phyloP scores from a whole-genome alignment of 23 tunicate genomes.

The Halocynthia roretzi region DNA sequence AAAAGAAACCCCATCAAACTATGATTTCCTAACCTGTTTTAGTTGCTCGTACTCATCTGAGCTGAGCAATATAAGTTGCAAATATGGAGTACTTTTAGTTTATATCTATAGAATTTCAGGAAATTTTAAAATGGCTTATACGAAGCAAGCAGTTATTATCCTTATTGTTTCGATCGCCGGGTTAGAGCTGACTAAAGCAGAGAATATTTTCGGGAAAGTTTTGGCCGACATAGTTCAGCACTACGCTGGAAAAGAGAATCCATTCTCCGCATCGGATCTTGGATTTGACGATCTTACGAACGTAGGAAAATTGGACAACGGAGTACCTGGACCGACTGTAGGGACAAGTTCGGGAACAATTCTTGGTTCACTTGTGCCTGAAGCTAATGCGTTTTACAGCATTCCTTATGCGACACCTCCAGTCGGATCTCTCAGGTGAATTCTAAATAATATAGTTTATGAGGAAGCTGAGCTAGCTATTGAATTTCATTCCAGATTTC shows the following conservation, averaged over 20 bases:
- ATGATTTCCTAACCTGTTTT: too few species aligned
- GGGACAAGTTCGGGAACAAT: slow-evolving; percentile 35
- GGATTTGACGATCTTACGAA: not conserved
- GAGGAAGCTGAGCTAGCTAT: not conserved
- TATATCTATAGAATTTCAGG: too few species aligned
- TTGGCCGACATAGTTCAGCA: not conserved
- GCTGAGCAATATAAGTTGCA: too few species aligned
- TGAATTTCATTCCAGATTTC: slow-evolving; percentile 8
- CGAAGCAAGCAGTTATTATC: not conserved
- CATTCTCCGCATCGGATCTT: not conserved
- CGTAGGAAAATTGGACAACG: not conserved
- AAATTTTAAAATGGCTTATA: not conserved
- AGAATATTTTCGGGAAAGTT: not conserved
- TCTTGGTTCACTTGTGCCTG: slow-evolving; percentile 42
- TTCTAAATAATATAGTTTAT: not conserved
- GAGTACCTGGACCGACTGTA: slow-evolving; percentile 4
- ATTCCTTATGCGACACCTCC: slow-evolving; percentile 70
- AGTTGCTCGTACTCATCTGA: too few species aligned
- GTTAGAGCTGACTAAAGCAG: not conserved
- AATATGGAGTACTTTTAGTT: too few species aligned
- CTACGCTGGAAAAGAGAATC: not conserved
- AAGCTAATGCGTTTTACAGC: slow-evolving; percentile 78
- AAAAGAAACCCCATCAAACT: too few species aligned
- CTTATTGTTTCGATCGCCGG: not conserved
- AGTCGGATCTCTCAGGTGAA: slow-evolving; percentile 15